These are phyloP conservation scores for Coenobita brevimanus DNA, from an alignment of 1,140 invertebrate genomes.

Conservation along the genomic window DNA sequence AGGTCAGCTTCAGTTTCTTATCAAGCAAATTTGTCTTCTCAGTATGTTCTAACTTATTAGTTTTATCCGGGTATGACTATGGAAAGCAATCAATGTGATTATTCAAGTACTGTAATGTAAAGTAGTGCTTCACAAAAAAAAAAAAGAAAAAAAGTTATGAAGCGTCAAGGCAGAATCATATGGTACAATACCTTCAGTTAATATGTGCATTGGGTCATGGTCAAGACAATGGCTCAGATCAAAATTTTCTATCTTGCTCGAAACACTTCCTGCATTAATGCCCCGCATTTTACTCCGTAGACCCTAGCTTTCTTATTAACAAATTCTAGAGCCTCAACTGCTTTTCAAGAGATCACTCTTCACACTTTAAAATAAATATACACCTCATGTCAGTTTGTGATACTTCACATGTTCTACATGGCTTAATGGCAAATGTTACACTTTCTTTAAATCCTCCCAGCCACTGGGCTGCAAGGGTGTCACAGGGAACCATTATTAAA, in stretches of 20 bases:
- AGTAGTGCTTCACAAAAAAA: slow-evolving; percentile 4
- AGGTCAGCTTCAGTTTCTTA: slow-evolving; percentile 8
- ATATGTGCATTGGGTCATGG: slow-evolving; percentile 19
- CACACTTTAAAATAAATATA: not conserved
- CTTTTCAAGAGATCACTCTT: not conserved
- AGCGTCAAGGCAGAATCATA: slow-evolving; percentile 13
- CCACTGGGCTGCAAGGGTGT: slow-evolving; percentile 17
- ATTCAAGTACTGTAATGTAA: slow-evolving; percentile 11
- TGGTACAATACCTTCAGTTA: slow-evolving; percentile 1
- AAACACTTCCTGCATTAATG: slow-evolving; percentile 9
- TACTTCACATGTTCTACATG: slow-evolving; percentile 20
- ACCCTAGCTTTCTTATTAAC: slow-evolving; percentile 6
- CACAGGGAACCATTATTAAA: slow-evolving; percentile 19
- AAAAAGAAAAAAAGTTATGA: not conserved
- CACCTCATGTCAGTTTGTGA: not conserved
- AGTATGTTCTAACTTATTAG: slow-evolving; percentile 1
- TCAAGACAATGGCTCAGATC: no score
- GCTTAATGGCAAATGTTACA: not conserved
- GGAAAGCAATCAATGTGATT: slow-evolving; percentile 5
- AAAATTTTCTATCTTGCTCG: slow-evolving; percentile 10
- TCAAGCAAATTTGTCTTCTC: not conserved
- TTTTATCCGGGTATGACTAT: not conserved
- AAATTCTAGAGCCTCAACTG: not conserved
- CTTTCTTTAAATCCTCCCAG: not conserved
- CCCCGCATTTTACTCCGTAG: slow-evolving; percentile 22